Evolutionary conservation across 2,113 vertebrate species (phyloP).

Genomic region (Eptatretus burgeri): DNA sequence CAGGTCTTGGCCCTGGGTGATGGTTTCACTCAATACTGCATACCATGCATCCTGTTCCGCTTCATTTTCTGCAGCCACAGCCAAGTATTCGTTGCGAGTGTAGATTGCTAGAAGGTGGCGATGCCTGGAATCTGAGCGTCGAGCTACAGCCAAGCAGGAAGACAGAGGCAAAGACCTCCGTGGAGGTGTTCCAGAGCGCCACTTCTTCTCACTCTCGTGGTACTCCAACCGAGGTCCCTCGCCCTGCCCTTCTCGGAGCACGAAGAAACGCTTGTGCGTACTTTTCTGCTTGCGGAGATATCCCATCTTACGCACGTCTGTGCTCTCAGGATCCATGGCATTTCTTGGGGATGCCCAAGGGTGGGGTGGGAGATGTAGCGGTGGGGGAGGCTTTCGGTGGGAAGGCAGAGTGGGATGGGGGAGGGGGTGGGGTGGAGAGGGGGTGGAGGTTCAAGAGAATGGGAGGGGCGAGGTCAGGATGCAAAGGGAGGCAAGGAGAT

Average conservation of each 20-base stretch:
- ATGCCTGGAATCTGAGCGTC: conserved; percentile 59
- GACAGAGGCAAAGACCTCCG: conserved; percentile 51
- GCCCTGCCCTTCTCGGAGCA: conserved; percentile 41
- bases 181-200: conserved; percentile 41
- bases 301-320: conserved; percentile 57
- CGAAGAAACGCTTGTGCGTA: conserved; percentile 68
- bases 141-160: conserved; percentile 66
- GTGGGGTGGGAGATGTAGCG: too few species aligned
- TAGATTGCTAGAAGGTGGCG: conserved; percentile 56
- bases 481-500: too few species aligned
- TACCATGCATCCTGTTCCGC: conserved; percentile 52
- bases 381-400: too few species aligned
- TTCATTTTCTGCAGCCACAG: conserved; percentile 45
- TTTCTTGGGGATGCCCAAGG: too few species aligned
- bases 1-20: conserved; percentile 16
- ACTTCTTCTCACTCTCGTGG: conserved; percentile 69
- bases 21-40: conserved; percentile 38
- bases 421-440: too few species aligned
- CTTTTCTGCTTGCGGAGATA: conserved; percentile 74
- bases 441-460: too few species aligned
- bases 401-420: too few species aligned
- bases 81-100: conserved; percentile 53
- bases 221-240: conserved; percentile 49
- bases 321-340: conserved; percentile 11
- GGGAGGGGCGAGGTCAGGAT: too few species aligned